phyloP scores from a whole-genome alignment of 2,888 invertebrate species.

The Gibbula magus region DNA sequence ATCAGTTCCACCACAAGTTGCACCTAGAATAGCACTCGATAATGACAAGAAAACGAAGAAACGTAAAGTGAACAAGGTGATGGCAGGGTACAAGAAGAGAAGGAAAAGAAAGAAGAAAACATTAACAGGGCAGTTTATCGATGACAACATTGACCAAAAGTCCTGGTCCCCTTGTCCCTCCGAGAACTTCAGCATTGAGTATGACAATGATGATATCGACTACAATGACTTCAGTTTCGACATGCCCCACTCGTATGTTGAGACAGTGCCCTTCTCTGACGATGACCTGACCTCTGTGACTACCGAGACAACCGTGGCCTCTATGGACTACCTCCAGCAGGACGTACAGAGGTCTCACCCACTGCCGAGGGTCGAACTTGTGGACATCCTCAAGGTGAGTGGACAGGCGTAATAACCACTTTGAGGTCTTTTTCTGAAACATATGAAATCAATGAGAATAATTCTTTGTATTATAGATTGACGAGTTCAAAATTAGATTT shows the following conservation, averaged over 20 bases:
- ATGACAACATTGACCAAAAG: neutral
- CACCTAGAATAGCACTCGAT: too few species aligned
- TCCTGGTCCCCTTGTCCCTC: conserved; percentile 2
- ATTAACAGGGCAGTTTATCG: neutral
- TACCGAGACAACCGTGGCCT: neutral
- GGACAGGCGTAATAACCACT: neutral
- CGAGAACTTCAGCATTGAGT: conserved; percentile 12
- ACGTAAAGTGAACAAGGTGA: neutral
- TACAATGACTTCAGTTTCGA: conserved; percentile 21
- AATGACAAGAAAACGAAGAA: conserved; percentile 2
- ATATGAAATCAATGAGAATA: too few species aligned
- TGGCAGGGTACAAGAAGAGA: conserved; percentile 1
- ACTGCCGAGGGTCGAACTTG: neutral
- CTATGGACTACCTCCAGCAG: neutral
- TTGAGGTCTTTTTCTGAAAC: too few species aligned
- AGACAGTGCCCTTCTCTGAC: conserved; percentile 11
- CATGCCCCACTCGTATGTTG: neutral
- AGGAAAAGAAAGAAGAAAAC: neutral
- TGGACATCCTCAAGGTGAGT: neutral
- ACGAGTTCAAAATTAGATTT: too few species aligned
- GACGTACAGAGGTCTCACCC: neutral
- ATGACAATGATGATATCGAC: conserved; percentile 13
- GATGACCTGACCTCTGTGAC: neutral
- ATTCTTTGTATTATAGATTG: too few species aligned
- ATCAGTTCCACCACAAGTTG: neutral